Percentiles rank a stretch among this genome's conserved stretches.
Conservation (phyloP, 2,113 vertebrate genomes). For the Hoplias malabaricus region DNA sequence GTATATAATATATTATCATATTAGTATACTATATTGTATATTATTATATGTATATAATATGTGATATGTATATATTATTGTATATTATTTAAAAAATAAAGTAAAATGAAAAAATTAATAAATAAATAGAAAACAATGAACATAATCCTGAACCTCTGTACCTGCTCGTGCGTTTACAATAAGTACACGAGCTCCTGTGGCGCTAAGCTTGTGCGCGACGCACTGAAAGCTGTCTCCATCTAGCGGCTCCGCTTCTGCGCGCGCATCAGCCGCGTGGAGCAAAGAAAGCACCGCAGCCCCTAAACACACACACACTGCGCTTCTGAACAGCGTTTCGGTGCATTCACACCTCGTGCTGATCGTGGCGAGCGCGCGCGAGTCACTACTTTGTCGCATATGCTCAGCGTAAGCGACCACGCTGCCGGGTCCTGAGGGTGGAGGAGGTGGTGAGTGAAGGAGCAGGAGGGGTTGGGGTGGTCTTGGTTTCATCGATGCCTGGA, state of each 20-base stretch:
- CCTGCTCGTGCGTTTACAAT: background rate
- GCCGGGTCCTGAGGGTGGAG: slow-evolving; percentile 18
- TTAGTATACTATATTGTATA: too few species aligned
- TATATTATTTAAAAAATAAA: too few species aligned
- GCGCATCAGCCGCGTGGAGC: background rate
- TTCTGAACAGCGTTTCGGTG: slow-evolving; percentile 1
- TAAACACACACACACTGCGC: background rate
- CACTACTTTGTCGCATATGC: background rate
- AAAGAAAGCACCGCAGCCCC: slow-evolving; percentile 13
- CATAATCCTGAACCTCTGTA: too few species aligned
- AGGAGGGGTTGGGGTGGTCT: too few species aligned
- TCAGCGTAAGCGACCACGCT: background rate
- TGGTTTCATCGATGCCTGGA: slow-evolving; percentile 44
- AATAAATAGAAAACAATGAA: too few species aligned
- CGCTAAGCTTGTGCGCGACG: background rate
- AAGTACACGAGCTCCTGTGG: background rate
- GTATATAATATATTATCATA: too few species aligned
- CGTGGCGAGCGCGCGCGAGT: background rate
- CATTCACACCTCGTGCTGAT: too few species aligned
- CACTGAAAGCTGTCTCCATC: slow-evolving; percentile 60
- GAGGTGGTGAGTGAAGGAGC: too few species aligned
- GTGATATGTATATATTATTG: too few species aligned
- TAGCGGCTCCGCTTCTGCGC: slow-evolving; percentile 47
- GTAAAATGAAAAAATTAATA: too few species aligned
- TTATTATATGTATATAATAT: too few species aligned